Evolutionary conservation across 2,113 vertebrate genomes (phyloP), one percentile per base, ranked within the genome.

Genomic region (Trachemys scripta): DNA sequence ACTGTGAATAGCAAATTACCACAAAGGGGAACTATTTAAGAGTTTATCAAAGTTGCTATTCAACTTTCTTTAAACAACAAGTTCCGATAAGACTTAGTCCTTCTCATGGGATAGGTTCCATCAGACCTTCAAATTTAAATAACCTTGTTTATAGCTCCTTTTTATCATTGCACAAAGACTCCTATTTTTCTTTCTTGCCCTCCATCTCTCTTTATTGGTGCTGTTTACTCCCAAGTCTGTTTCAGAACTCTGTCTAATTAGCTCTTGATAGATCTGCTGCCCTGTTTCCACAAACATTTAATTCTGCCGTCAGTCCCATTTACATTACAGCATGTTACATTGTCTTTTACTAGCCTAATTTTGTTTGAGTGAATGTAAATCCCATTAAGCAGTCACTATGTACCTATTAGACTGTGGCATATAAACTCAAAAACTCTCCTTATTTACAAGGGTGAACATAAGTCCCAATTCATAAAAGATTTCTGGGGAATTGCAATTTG

Each of bases 251-350:
- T 97, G 98, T 98, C 98, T 99, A 99, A 99, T 99, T 98, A 98
- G 98, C 97, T 98, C 98, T 97, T 98, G 98, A 98, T 98, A 98
- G 98, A 98, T 98, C 98, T 93, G 91, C 98, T 98, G 97, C 98
- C 97, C 96, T 98, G 97, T 98, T 99, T 98, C 98, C 98, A 98
- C 98, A 98, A 98, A 98, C 98, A 98, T 98, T 98, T 98, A 98
- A 98, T 98, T 98, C 98, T 97, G 97, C 98, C 88, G 90, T 98
- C 98, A 98, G 96, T 94, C 98, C 97, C 97, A 97, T 98, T 99
- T 98, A 99, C 97, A 96, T 98, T 98, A 95, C 97, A 97, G 98
- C 98, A 88, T 98, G 98, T 98, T 98, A 96, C 96, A 98, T 97
- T 98, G 98, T 98, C 98, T 98, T 98, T 98, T 98, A 98, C 97